Evolutionary conservation across 2,888 invertebrate species (phyloP), one percentile per base, ranked within the genome.

Genomic region (Agrotis ipsilon): DNA sequence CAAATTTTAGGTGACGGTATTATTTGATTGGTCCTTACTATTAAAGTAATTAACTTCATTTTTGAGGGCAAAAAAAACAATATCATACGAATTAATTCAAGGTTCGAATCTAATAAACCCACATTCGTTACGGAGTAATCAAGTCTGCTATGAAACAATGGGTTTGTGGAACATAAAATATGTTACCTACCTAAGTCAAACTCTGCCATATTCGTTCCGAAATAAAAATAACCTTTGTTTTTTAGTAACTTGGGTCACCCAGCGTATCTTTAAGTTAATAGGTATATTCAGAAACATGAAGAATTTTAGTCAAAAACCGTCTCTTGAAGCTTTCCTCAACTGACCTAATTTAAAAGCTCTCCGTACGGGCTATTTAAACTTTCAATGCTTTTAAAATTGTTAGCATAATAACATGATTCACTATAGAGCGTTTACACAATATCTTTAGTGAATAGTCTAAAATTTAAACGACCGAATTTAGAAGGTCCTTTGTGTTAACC

Each of bases 1-100:
- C 73, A 76, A 86, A 87, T 86, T 86, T 86, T 87, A 81, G 84
- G 80, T 79, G 69, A 64, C 78, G 84, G 75, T 82, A 68, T 77
- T 81, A 80, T 78, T 72, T 74, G 32, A 74, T 68, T 70, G 51
- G 52, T 46, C 49, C 19, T 62, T 51, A 57, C 19, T 67, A 62
- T 71, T 32, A 55, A 72, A 57, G 49, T 57, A 66, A 72, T 79
- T 48, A 65, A 71, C 48, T 55, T 21, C 13, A 19, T 57, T 45
- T 62, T 60, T 60, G 27, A 16, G 7, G 21, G 48, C 66, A 76
- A 76, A 79, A n/a, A 79, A 78, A 72, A 52, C 46, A 11, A 61
- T 75, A 61, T 48, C 16, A 75, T 46, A 57, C 18, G 18, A 55
- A 68, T 57, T 21, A 54, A 57, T 71, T 55, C 51, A 55, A 63